A percentile compares a stretch with the other conserved stretches of the same genome.
phyloP scores from a whole-genome alignment of 2,113 vertebrate genomes.

The Neolamprologus tretocephalus region DNA sequence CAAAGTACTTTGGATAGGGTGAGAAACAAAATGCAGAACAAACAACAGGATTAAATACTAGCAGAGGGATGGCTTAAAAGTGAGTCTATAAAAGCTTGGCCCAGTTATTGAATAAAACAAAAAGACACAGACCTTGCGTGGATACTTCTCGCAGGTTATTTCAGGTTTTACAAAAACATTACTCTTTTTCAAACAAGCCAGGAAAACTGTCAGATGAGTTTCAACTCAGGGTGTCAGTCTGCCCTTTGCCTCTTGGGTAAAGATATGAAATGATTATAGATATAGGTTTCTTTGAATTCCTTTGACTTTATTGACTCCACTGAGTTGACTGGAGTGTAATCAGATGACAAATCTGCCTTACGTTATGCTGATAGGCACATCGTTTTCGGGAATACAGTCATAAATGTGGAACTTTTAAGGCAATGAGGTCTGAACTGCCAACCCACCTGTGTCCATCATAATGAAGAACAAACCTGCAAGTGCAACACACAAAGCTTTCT shows the following conservation, averaged over 20 bases:
- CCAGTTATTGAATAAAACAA: not conserved
- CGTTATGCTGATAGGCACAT: not conserved
- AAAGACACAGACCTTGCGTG: not conserved
- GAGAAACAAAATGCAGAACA: conserved; percentile 18
- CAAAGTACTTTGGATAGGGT: conserved; percentile 20
- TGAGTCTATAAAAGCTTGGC: not conserved
- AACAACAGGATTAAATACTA: not conserved
- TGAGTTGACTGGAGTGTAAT: not conserved
- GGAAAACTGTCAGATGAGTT: not conserved
- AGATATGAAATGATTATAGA: not conserved
- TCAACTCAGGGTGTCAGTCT: not conserved
- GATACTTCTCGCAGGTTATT: not conserved
- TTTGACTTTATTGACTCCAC: not conserved
- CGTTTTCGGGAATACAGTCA: accelerated
- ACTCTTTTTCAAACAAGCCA: not conserved
- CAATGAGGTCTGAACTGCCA: not conserved
- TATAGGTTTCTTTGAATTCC: not conserved
- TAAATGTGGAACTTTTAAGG: not conserved
- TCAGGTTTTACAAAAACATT: not conserved
- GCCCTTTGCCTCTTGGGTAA: not conserved
- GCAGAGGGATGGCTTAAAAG: not conserved
- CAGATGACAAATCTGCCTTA: not conserved
- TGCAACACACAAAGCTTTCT: not conserved
- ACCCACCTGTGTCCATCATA: not conserved
- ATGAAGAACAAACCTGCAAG: not conserved